Base-by-base conservation (phyloP, 2,113 vertebrate species). In the Scortum barcoo region DNA sequence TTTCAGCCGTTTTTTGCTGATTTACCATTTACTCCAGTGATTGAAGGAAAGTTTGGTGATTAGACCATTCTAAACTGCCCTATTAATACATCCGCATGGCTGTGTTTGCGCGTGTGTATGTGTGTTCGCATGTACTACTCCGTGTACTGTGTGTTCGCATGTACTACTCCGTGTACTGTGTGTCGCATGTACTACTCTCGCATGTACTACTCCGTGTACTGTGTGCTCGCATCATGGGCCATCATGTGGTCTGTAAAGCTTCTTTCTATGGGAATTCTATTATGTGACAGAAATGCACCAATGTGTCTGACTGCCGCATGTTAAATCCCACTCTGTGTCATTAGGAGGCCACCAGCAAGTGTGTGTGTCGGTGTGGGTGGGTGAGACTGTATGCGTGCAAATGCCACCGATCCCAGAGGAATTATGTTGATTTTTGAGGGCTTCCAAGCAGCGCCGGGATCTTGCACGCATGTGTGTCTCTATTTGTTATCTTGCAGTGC, bases 401-500 rank as follows among this genome's bases (percentile, higher is more conserved):
- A 93, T 90, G 86, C 60, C 56, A 91, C 62, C 57, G 61, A 88
- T 90, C 91, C 89, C 91, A 57, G 57, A 86, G 81, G 89, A 91
- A 90, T 86, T 77, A 65, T 70, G 56, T 38, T 76, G 79, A 89
- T 88, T 83, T 93, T 88, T 63, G 54, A 90, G 80, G 67, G 72
- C 69, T 87, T 93, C 76, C 79, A 91, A 89, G 81, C 51, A 86
- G 78, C 80, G 51, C 76, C 0, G 75, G 62, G 65, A 88, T 84
- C 66, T 30, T 50, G 69, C 71, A 66, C 76, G 71, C 82, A 86
- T 78, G 80, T 53, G 77, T 76, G 80, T 85, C 46, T 81, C 63
- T 79, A 65, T 82, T 79, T 88, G 73, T 91, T 93, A 92, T 94
- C 90, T 91, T 73, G 22, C 61, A 8, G 70, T 85, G 78, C 93